Evolutionary conservation across 2,113 vertebrate genomes (phyloP), one percentile per base, ranked within the genome.

Genomic region (Lutjanus erythropterus): DNA sequence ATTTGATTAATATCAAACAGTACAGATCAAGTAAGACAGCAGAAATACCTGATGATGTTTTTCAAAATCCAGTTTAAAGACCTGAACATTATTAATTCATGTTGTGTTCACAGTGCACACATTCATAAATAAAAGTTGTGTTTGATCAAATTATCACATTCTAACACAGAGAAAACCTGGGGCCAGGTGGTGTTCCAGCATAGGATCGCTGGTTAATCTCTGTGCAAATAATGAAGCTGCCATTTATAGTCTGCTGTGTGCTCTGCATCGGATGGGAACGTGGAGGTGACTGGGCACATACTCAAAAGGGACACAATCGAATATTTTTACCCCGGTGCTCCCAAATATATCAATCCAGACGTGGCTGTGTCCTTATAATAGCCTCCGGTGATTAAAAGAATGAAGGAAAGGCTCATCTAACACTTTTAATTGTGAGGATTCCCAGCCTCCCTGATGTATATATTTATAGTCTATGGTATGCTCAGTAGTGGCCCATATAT

Each of bases 181-280:
- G 21, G 61, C 23, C 19, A 58, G 47, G n/a, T n/a, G 19, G 19
- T 41, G 21, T 68, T 61, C 23, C 41, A 52, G 8, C 21, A 44
- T 1, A 27, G n/a, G 21, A 64, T 46, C 3, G 9, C 37, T 47
- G 23, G 68, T 76, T 72, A 19, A 47, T 72, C 55, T 75, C 9
- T 59, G 7, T 35, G 39, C 59, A 75, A 78, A 78, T 78, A 68
- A 64, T 66, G 27, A 77, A 47, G 55, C 58, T 60, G 58, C 44
- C 56, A 60, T 76, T 72, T 65, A 69, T 60, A 76, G 55, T 59
- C 19, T 41, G 49, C 44, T 67, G 66, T 74, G 15, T 74, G 55
- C 60, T 62, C 25, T 49, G 29, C 18, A 23, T 29, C 62, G 27
- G 14, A 78, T 16, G 21, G 47, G 25, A 41, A 37, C 23, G 42